phyloP scores from a whole-genome alignment of 2,797 vertebrate species.

The Masticophis lateralis region DNA sequence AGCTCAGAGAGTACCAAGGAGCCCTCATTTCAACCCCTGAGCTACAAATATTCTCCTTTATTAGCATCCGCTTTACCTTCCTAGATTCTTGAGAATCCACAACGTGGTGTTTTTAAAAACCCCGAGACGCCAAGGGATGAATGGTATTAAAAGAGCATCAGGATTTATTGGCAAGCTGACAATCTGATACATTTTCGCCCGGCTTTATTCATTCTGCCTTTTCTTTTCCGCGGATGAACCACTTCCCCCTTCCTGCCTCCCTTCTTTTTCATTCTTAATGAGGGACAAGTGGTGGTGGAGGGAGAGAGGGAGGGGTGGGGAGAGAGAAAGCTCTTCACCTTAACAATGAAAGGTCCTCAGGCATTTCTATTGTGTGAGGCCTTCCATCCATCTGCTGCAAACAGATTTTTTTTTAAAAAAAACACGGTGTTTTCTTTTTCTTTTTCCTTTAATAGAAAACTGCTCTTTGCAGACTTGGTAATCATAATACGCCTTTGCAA shows the following conservation, averaged over 20 bases:
- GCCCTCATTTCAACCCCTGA: not conserved
- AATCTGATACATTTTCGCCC: constrained; percentile 48
- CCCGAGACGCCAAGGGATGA: constrained; percentile 33
- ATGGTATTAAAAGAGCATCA: constrained; percentile 51
- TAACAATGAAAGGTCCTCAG: constrained; percentile 39
- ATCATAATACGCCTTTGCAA: not conserved
- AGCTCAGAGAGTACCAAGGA: not conserved
- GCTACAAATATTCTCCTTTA: not conserved
- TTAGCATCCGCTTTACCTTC: constrained; percentile 45
- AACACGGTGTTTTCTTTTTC: not conserved
- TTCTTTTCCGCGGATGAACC: constrained; percentile 40
- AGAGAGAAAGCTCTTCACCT: constrained; percentile 12
- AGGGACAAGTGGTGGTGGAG: not conserved
- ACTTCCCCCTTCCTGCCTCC: constrained; percentile 27
- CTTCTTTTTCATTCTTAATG: constrained; percentile 36
- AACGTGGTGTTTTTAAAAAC: constrained; percentile 60
- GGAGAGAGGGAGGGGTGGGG: not conserved
- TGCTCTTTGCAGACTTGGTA: not conserved
- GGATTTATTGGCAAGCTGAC: constrained; percentile 63
- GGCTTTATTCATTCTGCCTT: constrained; percentile 37
- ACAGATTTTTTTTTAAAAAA: not conserved
- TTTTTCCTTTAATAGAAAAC: not conserved
- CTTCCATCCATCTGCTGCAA: constrained; percentile 34
- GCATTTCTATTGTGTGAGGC: constrained; percentile 4
- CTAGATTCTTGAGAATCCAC: constrained; percentile 52